A percentile compares a stretch with the other conserved stretches of the same genome.
Conservation (phyloP, 1,140 invertebrate species). For the Metaphire vulgaris region DNA sequence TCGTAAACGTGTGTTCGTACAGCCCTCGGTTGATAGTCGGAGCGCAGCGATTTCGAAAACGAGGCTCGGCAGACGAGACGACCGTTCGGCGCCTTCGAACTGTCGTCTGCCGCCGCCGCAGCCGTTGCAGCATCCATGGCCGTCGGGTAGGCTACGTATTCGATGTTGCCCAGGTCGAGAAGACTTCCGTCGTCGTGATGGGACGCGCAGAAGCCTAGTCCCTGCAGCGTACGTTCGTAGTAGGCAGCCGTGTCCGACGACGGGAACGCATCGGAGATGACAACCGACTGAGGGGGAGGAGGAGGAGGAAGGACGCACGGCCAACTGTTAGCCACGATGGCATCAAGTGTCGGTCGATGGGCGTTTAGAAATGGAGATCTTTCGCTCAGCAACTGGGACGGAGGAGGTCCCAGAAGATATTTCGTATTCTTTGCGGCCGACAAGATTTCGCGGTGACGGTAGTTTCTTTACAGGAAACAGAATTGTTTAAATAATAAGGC, state of each 20-base stretch:
- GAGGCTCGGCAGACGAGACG: not conserved
- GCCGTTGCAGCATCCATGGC: no score
- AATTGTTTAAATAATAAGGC: no score
- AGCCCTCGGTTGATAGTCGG: not conserved
- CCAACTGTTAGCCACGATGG: not conserved
- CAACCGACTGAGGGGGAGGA: not conserved
- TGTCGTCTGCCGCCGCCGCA: not conserved
- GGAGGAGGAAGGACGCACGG: not conserved
- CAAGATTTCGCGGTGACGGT: not conserved
- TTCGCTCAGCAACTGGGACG: not conserved
- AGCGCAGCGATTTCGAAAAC: not conserved
- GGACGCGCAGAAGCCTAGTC: no score
- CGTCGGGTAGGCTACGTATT: no score
- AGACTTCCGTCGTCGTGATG: no score
- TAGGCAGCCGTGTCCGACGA: not conserved
- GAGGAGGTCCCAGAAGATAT: no score
- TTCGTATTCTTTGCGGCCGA: not conserved
- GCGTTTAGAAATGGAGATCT: not conserved
- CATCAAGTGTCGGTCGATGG: not conserved
- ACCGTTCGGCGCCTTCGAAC: not conserved
- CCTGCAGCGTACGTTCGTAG: no score
- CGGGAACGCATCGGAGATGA: not conserved
- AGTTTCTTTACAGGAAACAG: no score
- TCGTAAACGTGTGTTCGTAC: not conserved
- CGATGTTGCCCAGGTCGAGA: no score